Percentiles rank a stretch among this genome's conserved stretches.
Conservation (phyloP, 2,797 vertebrate genomes). For the Melopsittacus undulatus region DNA sequence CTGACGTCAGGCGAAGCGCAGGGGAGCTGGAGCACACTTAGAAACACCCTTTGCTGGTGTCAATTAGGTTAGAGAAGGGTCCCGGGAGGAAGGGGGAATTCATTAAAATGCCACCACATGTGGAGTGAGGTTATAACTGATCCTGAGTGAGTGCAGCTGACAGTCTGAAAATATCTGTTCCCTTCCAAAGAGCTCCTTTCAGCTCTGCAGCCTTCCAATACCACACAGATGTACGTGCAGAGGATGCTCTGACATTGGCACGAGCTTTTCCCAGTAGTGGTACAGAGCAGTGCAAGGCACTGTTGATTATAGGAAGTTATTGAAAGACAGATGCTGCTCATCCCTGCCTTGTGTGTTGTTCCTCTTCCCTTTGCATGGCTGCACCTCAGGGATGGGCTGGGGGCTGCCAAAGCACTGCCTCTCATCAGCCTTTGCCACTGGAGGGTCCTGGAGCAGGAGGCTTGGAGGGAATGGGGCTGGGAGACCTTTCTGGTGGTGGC, state of each 20-base stretch:
- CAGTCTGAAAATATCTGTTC: not conserved
- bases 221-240: not conserved
- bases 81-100: not conserved
- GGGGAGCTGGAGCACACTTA: not conserved
- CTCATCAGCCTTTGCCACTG: not conserved
- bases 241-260: not conserved
- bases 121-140: not conserved
- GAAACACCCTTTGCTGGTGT: not conserved
- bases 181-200: not conserved
- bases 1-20: not conserved
- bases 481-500: not conserved
- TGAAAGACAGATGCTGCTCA: not conserved
- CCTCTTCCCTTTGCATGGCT: not conserved
- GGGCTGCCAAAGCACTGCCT: not conserved
- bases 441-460: not conserved
- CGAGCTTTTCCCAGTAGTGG: not conserved
- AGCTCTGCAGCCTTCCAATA: not conserved
- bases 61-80: not conserved
- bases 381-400: not conserved
- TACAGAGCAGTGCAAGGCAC: not conserved
- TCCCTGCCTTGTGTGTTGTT: not conserved
- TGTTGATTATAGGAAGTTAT: accelerated
- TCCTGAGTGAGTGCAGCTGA: not conserved
- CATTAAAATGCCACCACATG: not conserved
- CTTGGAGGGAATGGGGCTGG: not conserved